Percentiles rank a stretch among this genome's conserved stretches.
Conservation (phyloP, 2,888 invertebrate species). For the Notodonta ziczac region DNA sequence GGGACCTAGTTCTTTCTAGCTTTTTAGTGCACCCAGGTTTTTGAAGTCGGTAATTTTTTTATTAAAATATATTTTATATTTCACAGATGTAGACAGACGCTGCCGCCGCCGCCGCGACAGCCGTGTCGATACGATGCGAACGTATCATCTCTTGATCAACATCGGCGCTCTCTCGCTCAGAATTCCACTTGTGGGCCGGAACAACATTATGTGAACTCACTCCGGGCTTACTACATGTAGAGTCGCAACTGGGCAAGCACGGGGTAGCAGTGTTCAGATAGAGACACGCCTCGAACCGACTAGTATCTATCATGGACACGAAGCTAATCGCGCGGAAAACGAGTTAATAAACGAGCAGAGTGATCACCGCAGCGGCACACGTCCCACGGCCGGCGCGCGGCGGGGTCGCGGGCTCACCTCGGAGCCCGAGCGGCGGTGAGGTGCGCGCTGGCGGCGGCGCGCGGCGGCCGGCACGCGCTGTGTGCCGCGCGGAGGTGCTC, state of each 20-base stretch:
- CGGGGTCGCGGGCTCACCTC: slow-evolving; percentile 6
- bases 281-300: not conserved
- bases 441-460: slow-evolving; percentile 15
- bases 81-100: not conserved
- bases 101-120: too few relatives aligned
- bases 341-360: too few relatives aligned
- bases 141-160: too few relatives aligned
- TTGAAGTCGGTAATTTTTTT: too few relatives aligned
- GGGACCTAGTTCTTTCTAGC: too few relatives aligned
- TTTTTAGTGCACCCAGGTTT: too few relatives aligned
- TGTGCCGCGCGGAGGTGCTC: slow-evolving; percentile 16
- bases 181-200: too few relatives aligned
- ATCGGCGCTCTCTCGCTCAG: too few relatives aligned
- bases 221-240: not conserved
- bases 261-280: not conserved
- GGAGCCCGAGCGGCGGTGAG: slow-evolving; percentile 15
- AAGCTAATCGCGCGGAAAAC: slow-evolving; percentile 9
- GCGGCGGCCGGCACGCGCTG: slow-evolving; percentile 15
- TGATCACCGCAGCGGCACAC: slow-evolving; percentile 4
- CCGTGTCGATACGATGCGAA: too few relatives aligned
- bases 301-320: slow-evolving; percentile 2
- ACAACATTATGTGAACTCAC: slow-evolving; percentile 14
- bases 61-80: too few relatives aligned
- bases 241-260: not conserved
- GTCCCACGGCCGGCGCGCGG: slow-evolving; percentile 11